Base-by-base conservation (phyloP, 2,888 invertebrate genomes). In the Beris chalybata region DNA sequence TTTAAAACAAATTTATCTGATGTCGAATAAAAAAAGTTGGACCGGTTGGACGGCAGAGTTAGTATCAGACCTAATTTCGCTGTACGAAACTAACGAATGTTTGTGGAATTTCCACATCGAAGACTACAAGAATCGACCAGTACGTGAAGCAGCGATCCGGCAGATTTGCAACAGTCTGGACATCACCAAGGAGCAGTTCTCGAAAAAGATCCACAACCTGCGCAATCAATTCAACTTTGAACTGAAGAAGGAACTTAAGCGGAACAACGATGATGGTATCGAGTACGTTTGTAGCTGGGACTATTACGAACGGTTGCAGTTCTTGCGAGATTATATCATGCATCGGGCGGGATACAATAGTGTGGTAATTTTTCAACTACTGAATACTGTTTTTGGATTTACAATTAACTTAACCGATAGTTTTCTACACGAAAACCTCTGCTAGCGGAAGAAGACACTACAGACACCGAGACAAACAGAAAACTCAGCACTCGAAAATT, bases 141-240 rank as follows among this genome's bases (percentile, higher is more conserved):
- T 74, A 45, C 76, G 79, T 1, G 73, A 70, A 1, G 74, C 74
- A n/a, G 77, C 79, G 3, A 75, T 80, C 31, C 73, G 74, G 3
- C 66, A 72, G 3, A 79, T 80, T 4, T 79, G 79, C 55, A 48
- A 56, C 3, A 63, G 71, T 3, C 68, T 79, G 5, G 71, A 71
- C 5, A 76, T 79, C 4, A 72, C 73, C 0, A 78, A 78, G 61
- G 72, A 76, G 32, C 79, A 78, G 61, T 79, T 78, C 67, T 78
- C 74, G 0, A 78, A 78, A 61, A 79, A 80, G 68, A 76, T 80
- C 4, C 80, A 80, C 66, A 80, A 80, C 64, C 72, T 80, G 3
- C 73, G 80, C 0, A 80, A 80, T 67, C 80, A 80, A 67, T 80
- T 78, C 64, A 80, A 79, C 64, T 76, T 78, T 0, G 80, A 80